A percentile compares a stretch with the other conserved stretches of the same genome.
Conservation (phyloP, 2,113 vertebrate species). For the Hypomesus transpacificus region DNA sequence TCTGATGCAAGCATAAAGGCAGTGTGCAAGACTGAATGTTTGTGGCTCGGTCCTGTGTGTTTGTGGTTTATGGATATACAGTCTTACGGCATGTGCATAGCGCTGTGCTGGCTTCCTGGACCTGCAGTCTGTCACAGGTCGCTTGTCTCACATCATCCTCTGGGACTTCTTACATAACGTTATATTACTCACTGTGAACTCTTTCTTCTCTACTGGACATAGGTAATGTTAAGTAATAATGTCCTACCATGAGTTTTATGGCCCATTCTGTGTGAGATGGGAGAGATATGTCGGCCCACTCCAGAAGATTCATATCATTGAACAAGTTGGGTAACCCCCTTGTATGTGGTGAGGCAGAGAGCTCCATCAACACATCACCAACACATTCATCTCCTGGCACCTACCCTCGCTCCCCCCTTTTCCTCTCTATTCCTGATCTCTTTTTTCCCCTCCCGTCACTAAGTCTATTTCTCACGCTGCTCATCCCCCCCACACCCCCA, state of each 20-base stretch:
- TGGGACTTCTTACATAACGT: conserved; percentile 37
- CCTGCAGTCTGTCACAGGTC: conserved; percentile 49
- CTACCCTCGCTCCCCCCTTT: conserved; percentile 18
- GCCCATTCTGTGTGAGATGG: neutral
- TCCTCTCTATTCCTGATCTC: neutral
- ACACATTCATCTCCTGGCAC: neutral
- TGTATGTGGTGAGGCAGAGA: neutral
- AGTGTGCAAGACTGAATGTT: no score
- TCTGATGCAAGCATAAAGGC: no score
- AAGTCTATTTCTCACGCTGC: no score
- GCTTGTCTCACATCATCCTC: conserved; percentile 41
- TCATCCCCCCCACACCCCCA: neutral
- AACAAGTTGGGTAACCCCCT: neutral
- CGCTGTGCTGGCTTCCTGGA: neutral
- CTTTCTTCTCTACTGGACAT: neutral
- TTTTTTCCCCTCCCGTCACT: no score
- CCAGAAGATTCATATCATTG: neutral
- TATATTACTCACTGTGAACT: conserved; percentile 37
- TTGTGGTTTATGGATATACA: no score
- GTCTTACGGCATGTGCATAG: no score
- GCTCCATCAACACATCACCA: neutral
- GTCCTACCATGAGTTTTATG: neutral
- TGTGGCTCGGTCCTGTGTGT: no score
- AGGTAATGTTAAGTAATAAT: no score
- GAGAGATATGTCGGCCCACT: no score